phyloP scores from a whole-genome alignment of 2,888 invertebrate genomes.

The Kryphioiulus occultus region DNA sequence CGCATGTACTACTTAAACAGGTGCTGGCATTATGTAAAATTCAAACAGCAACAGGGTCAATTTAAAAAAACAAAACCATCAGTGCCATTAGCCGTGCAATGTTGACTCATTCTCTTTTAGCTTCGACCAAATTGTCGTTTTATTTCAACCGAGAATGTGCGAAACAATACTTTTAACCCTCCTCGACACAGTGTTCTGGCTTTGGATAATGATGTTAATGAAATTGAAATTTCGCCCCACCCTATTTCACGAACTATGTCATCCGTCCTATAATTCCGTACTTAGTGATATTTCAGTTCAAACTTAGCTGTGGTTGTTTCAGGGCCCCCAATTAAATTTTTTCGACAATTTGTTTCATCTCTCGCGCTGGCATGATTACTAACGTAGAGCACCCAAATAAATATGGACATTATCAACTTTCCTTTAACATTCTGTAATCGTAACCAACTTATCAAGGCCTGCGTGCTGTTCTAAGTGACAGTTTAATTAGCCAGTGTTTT shows the following conservation, averaged over 20 bases:
- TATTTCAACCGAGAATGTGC: too few relatives aligned
- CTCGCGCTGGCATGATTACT: neutral
- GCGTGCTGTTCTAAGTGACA: neutral
- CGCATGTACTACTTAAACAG: too few relatives aligned
- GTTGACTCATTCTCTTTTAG: too few relatives aligned
- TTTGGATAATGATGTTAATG: too few relatives aligned
- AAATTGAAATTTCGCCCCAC: too few relatives aligned
- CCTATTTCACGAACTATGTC: too few relatives aligned
- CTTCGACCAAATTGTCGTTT: too few relatives aligned
- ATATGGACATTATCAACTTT: too few relatives aligned
- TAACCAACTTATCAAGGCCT: neutral
- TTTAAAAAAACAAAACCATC: neutral
- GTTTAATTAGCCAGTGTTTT: neutral
- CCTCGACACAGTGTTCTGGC: too few relatives aligned
- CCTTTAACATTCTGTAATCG: neutral
- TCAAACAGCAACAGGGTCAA: conserved; percentile 20
- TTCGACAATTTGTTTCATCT: neutral
- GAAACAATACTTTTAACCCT: too few relatives aligned
- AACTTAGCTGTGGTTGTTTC: neutral
- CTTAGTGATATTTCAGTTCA: neutral
- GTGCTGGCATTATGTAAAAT: neutral
- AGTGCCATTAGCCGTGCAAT: neutral
- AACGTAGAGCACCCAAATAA: neutral
- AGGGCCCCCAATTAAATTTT: neutral
- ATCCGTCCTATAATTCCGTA: too few relatives aligned